Base-by-base conservation (phyloP, 2,888 invertebrate species). In the Bruchidius siliquastri region DNA sequence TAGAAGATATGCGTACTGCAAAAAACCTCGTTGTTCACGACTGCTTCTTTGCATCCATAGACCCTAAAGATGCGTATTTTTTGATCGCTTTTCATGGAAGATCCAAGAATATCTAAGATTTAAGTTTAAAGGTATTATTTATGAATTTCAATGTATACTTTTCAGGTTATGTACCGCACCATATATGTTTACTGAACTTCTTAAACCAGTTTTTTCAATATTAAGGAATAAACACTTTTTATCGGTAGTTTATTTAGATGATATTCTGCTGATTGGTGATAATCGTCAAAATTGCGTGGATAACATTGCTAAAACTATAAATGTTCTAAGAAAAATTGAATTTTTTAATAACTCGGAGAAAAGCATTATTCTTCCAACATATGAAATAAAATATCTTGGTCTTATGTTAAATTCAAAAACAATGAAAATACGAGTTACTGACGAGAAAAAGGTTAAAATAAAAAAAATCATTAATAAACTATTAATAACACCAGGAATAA, bases 191-290 rank as follows among this genome's bases (percentile, higher is more conserved):
- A 73, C 70, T 66, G 30, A 73, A 67, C 0, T 70, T 6, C 21
- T 73, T 66, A 73, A 73, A 49, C 73, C 73, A 18, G 73, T 70
- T 18, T 2, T 73, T 2, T 4, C 70, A 0, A 2, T 66, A 13
- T 21, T 73, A 49, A 8, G n/a, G n/a, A n/a, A n/a, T n/a, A n/a
- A 18, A 49, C 6, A 13, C 13, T 49, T 13, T 49, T 1, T 13
- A 49, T 73, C 73, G 0, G 73, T 71, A 0, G 8, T 67, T n/a
- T 73, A 73, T 73, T 68, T 73, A 22, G 73, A 73, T 70, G 71
- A 73, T 30, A 32, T 73, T 18, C 26, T 73, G 3, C 22, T 73
- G 2, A 20, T 73, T 4, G 70, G 67, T 2, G 26, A 74, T 10
- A 68, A 69, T 1, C n/a, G 66, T 3, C 10, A 30, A 13, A 32